phyloP scores from a whole-genome alignment of 2,113 vertebrate genomes.

The Ptilorrhoa leucosticta region DNA sequence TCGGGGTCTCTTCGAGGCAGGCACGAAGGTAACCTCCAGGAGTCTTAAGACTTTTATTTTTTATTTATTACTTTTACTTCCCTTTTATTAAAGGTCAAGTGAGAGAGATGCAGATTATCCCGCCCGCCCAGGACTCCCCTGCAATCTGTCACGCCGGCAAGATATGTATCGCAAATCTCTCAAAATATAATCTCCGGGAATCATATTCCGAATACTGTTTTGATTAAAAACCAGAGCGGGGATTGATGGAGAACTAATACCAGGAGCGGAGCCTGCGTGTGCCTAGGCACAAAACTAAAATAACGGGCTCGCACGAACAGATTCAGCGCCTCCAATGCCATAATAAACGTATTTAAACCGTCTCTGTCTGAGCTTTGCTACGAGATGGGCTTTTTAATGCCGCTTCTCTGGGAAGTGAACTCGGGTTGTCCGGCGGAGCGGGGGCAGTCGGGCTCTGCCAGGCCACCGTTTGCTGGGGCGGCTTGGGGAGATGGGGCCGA shows the following conservation, averaged over 20 bases:
- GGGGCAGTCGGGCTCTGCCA: background rate
- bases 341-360: background rate
- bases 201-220: constrained; percentile 85
- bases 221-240: constrained; percentile 79
- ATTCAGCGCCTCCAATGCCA: background rate
- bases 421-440: background rate
- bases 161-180: constrained; percentile 79
- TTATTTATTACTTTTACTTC: constrained; percentile 23
- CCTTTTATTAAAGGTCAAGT: constrained; percentile 74
- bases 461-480: background rate
- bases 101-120: constrained; percentile 74
- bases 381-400: background rate
- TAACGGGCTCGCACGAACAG: background rate
- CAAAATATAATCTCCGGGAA: constrained; percentile 81
- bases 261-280: background rate
- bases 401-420: background rate
- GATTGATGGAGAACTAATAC: constrained; percentile 61
- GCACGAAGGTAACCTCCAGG: constrained; percentile 33
- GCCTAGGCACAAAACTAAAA: background rate
- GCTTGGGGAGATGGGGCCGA: background rate
- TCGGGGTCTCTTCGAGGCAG: background rate
- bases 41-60: constrained; percentile 41
- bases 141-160: constrained; percentile 75
- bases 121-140: constrained; percentile 48
- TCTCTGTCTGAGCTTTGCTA: background rate